Evolutionary conservation across 2,113 vertebrate species (phyloP), one percentile per base, ranked within the genome.

Genomic region (Petromus typicus): DNA sequence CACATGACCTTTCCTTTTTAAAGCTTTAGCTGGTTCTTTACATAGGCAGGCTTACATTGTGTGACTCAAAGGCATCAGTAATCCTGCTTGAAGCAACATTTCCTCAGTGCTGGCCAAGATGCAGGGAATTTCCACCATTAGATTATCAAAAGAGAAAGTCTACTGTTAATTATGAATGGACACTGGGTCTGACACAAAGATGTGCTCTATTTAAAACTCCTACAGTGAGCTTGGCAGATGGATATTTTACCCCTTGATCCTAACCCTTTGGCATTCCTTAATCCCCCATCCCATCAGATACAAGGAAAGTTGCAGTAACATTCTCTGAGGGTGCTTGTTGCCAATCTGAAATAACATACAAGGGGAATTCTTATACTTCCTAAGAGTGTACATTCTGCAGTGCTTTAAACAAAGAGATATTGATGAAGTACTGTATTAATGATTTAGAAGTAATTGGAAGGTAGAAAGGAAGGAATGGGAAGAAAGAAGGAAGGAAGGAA

Each of bases 101-200:
- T 89, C 83, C 81, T 91, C 76, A 34, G 51, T 95, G 86, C 75
- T 96, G 93, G 86, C 80, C 78, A 80, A 79, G 45, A 86, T 71
- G n/a, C 79, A 91, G 94, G 95, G 95, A 87, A 95, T 95, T 96
- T 96, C 93, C 94, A 96, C 45, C 37, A 78, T 86, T 86, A 86
- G 63, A 71, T 92, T 91, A 95, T 96, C 75, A 83, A 81, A 94
- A 97, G 84, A 94, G 86, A 81, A 87, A 48, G 75, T 71, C 91
- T 83, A 64, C 76, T 95, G 94, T 95, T 92, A 61, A 69, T 95
- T 86, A 91, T 94, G 94, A 96, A 97, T 96, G 91, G 54, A 94
- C 69, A 75, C 82, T 95, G 83, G 51, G n/a, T 80, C 80, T 79
- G 84, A 91, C 67, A 93, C 93, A 95, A 94, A 96, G 89, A 91